These are phyloP conservation scores for Nannoperca obscura DNA, from an alignment of 2,797 vertebrate genomes.

Conservation along the genomic window DNA sequence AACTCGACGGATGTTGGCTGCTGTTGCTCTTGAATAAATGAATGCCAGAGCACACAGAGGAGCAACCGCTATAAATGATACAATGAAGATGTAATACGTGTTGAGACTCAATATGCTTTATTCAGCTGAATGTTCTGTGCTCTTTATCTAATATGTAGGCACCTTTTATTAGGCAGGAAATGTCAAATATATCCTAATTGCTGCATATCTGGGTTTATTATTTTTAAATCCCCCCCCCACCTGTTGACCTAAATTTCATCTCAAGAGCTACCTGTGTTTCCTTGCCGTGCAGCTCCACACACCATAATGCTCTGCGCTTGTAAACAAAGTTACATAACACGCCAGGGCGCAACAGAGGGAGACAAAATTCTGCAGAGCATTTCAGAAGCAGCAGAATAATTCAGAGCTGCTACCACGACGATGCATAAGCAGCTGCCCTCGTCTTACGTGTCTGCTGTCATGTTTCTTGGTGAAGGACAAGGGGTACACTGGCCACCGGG, in stretches of 20 bases:
- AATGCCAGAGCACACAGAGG: slow-evolving; percentile 18
- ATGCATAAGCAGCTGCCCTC: slow-evolving; percentile 44
- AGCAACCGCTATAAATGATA: slow-evolving; percentile 33
- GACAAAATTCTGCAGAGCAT: slow-evolving; percentile 39
- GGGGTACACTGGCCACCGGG: slow-evolving; percentile 10
- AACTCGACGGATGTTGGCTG: slow-evolving; percentile 48
- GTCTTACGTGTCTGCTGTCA: slow-evolving; percentile 47
- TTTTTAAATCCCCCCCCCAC: background rate
- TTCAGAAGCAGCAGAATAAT: slow-evolving; percentile 70
- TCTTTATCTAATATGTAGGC: slow-evolving; percentile 37
- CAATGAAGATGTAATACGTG: slow-evolving; percentile 13
- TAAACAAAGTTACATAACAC: slow-evolving; percentile 72
- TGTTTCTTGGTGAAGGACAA: slow-evolving; percentile 56
- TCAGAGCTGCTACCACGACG: slow-evolving; percentile 46
- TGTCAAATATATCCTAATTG: background rate
- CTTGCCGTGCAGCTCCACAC: slow-evolving; percentile 31
- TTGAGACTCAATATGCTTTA: slow-evolving; percentile 13
- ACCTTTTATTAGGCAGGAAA: background rate
- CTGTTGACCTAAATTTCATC: slow-evolving; percentile 40
- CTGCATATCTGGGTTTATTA: slow-evolving; percentile 2
- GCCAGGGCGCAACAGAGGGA: slow-evolving; percentile 17
- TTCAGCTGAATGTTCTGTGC: background rate
- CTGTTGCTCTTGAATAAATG: slow-evolving; percentile 55
- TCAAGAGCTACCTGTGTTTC: slow-evolving; percentile 21
- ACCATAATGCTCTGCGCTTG: slow-evolving; percentile 36